Base-by-base conservation (phyloP, 2,888 invertebrate genomes). In the Noctua comes region DNA sequence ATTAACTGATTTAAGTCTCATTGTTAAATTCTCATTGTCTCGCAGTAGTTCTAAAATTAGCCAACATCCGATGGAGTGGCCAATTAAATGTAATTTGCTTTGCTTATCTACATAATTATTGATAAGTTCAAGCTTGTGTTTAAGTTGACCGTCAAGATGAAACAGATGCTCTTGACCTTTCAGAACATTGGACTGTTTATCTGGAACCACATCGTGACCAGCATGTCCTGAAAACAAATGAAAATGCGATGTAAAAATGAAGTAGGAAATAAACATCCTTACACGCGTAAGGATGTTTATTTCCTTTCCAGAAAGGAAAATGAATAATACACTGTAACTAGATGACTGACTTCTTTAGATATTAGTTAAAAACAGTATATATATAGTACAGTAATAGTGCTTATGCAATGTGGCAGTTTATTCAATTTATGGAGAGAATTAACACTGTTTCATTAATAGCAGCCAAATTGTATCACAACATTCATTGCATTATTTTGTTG, bases 31-130 rank as follows among this genome's bases (percentile, higher is more conserved):
- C 10, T 97, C 95, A 83, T 95, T 88, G 84, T 97, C 95, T 86
- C 98, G 97, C 48, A 99, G 92, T 88, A 99, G 92, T 91, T 99
- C 98, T 77, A 99, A 92, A 83, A 98, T 97, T 91, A 99, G 98
- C 97, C 99, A 99, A 74, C 98, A 97, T 7, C 99, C 99, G 91
- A 99, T 98, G 0, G 99, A 99, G 97, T 99, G 99, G 3, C 98
- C 99, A 88, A 99, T 97, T 62, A 99, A 95, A 93, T 99, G 98
- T 64, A 99, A 93, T 92, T 97, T 98, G n/a, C 98, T 97, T 90
- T 97, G 97, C 84, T 97, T 94, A 76, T 98, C 98, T 84, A 99
- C 97, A 91, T 97, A 97, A 87, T 97, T 97, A 87, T 97, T 96
- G 77, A 99, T 98, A 91, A 99, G 98, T 77, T 97, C 97, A 69